Evolutionary conservation across 2,888 invertebrate genomes (phyloP), one percentile per base, ranked within the genome.

Genomic region (Morinoia aosen): DNA sequence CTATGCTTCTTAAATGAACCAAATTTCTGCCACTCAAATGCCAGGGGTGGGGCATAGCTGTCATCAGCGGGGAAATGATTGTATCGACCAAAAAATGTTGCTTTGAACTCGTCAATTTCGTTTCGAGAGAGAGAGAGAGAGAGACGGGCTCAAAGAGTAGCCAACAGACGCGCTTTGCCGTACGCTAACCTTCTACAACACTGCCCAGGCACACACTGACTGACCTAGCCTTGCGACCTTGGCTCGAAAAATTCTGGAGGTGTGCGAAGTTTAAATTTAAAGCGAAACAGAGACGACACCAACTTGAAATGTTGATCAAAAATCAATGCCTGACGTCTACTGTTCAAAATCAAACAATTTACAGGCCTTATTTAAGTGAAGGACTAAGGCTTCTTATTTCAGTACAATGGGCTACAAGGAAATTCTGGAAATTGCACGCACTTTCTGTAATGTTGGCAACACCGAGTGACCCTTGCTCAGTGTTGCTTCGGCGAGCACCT

Each of bases 381-480:
- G 48, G 48, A 48, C 48, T 48, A 48, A 48, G 10, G 76, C 33
- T 33, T 33, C 19, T 3, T 48, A 16, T 33, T 76, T 33, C 76
- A 76, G 33, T 76, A 76, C 33, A 76, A 10, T 33, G 33, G 33
- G 25, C 76, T 10, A 33, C 25, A 33, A 33, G 76, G 76, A 76
- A 76, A 76, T 76, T 76, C 76, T 76, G 76, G 16, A 33, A 76
- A 76, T 33, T 76, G 16, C 76, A 76, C 8, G 76, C 25, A 25
- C 76, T 76, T 76, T 76, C 76, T 19, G 76, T 76, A 76, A 76
- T 33, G 76, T 76, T 33, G 25, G 76, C 76, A 76, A 25, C 76
- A 76, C 76, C 76, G 40, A 90, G 90, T 90, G 90, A 90, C 90
- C 90, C 90, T 90, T 33, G 90, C 19, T 90, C 90, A 76, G 76